A percentile compares a stretch with the other conserved stretches of the same genome.
Evolutionary conservation across 2,797 vertebrate species (phyloP).

Genomic region (Darevskia mixta): DNA sequence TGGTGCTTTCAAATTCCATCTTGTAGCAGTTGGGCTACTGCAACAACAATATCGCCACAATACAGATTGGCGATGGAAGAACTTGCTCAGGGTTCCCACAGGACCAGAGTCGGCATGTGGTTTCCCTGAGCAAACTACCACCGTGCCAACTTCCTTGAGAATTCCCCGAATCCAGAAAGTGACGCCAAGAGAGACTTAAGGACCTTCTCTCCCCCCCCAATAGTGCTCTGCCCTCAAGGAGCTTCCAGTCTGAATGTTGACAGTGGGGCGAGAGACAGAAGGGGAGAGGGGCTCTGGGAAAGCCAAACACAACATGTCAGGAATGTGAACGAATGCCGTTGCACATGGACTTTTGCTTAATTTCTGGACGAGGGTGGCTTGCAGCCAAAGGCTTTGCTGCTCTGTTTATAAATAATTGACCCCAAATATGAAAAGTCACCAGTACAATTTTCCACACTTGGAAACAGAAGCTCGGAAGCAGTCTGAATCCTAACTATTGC

Average conservation of each 20-base stretch:
- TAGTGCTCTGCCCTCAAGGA: not conserved
- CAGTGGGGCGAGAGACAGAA: not conserved
- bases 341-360: not conserved
- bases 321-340: not conserved
- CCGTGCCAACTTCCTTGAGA: not conserved
- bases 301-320: not conserved
- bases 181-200: not conserved
- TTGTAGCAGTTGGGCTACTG: not conserved
- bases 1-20: not conserved
- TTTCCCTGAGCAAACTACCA: too few species aligned
- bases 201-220: not conserved
- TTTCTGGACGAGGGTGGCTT: not conserved
- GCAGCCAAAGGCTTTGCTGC: not conserved
- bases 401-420: constrained; percentile 14
- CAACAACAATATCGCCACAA: not conserved
- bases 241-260: not conserved
- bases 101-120: too few species aligned
- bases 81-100: too few species aligned
- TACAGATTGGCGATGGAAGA: too few species aligned
- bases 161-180: too few species aligned
- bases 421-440: not conserved
- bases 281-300: not conserved
- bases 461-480: not conserved
- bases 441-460: not conserved
- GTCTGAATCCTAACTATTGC: too few species aligned